Evolutionary conservation across 2,888 invertebrate species (phyloP).

Genomic region (Agrochola macilenta): DNA sequence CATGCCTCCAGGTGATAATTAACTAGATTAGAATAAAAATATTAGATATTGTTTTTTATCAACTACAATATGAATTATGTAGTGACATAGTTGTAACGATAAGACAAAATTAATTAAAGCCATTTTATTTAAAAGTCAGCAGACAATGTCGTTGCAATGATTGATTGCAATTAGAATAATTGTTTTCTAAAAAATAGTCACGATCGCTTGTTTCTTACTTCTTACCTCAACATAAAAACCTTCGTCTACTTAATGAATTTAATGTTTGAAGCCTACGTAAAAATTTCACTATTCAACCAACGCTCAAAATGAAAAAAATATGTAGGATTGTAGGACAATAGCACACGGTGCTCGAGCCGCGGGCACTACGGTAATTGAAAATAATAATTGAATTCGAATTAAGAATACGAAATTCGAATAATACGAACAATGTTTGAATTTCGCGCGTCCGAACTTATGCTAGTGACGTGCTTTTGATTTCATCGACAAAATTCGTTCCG

Average conservation of each 20-base stretch:
- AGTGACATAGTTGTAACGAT: constrained; percentile 52
- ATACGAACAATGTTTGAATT: constrained; percentile 87
- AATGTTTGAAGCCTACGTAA: constrained; percentile 68
- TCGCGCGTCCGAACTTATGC: constrained; percentile 74
- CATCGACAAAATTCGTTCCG: constrained; percentile 23
- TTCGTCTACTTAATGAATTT: constrained; percentile 57
- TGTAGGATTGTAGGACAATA: constrained; percentile 84
- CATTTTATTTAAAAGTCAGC: constrained; percentile 48
- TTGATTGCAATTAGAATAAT: constrained; percentile 52
- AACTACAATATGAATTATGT: constrained; percentile 57
- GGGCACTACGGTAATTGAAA: constrained; percentile 86
- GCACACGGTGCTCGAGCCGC: constrained; percentile 73
- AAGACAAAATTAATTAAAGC: constrained; percentile 57
- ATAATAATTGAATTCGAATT: constrained; percentile 88
- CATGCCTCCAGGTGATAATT: constrained; percentile 71
- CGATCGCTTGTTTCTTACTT: constrained; percentile 28
- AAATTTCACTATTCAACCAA: constrained; percentile 67
- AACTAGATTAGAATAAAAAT: constrained; percentile 65
- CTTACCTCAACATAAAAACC: constrained; percentile 33
- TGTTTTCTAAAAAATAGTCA: constrained; percentile 49
- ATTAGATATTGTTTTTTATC: constrained; percentile 61
- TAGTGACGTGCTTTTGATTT: constrained; percentile 41
- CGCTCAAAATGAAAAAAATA: constrained; percentile 70
- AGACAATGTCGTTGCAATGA: constrained; percentile 46
- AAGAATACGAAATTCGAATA: constrained; percentile 87